A percentile compares a stretch with the other conserved stretches of the same genome.
Evolutionary conservation across 1,140 invertebrate genomes (phyloP).

Genomic region (Drosophila hydei): DNA sequence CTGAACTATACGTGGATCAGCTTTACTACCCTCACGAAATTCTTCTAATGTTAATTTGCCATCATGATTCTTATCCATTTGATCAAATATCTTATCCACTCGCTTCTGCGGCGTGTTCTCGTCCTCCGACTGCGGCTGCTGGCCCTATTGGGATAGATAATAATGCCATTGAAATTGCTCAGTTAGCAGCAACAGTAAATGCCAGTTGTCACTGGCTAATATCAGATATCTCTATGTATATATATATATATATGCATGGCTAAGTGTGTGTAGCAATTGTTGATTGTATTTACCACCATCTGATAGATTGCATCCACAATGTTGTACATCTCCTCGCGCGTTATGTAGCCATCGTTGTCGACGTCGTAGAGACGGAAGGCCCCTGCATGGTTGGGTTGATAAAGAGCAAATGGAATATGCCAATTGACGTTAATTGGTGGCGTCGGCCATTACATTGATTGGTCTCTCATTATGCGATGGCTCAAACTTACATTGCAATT

Average conservation of each 20-base stretch:
- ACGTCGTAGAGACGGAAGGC: conserved; percentile 98
- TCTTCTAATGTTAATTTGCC: conserved; percentile 98
- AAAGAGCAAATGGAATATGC: conserved; percentile 24
- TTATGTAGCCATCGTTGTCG: conserved; percentile 99
- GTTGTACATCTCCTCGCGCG: conserved; percentile 98
- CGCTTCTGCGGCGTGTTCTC: conserved; percentile 98
- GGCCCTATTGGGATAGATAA: conserved; percentile 87
- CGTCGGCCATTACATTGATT: conserved; percentile 13
- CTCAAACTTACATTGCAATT: conserved; percentile 95
- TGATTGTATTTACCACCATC: conserved; percentile 94
- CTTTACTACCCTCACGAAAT: conserved; percentile 99
- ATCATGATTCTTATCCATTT: conserved; percentile 99
- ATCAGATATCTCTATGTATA: too few relatives aligned
- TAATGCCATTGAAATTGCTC: conserved; percentile 8
- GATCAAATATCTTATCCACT: conserved; percentile 98
- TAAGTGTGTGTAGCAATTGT: too few relatives aligned
- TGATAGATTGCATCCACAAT: conserved; percentile 99
- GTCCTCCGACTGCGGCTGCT: conserved; percentile 94
- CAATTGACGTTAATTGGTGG: conserved; percentile 34
- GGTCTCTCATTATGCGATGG: conserved; percentile 10
- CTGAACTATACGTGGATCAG: conserved; percentile 98
- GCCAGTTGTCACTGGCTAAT: background rate
- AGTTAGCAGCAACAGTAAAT: background rate
- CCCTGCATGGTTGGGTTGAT: conserved; percentile 87
- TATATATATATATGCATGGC: background rate